Conservation (phyloP, 2,888 invertebrate genomes). For the Netelia fuscicornis region DNA sequence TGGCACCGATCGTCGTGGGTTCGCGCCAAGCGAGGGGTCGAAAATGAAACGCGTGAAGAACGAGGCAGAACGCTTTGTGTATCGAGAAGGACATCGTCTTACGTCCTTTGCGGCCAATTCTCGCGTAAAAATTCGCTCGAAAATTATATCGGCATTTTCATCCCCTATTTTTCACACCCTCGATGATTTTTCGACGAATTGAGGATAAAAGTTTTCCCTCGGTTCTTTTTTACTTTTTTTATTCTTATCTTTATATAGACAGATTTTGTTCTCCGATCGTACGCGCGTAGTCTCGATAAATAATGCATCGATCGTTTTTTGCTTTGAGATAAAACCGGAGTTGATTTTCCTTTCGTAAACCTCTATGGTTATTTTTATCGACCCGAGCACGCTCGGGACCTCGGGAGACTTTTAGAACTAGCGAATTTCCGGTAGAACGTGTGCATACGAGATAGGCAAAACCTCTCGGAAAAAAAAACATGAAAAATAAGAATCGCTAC, state of each 20-base stretch:
- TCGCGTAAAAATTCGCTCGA: too few species aligned
- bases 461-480: too few species aligned
- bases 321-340: neutral
- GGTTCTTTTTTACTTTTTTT: neutral
- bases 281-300: neutral
- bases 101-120: too few species aligned
- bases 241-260: neutral
- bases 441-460: neutral
- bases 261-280: neutral
- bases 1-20: constrained; percentile 16
- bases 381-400: neutral
- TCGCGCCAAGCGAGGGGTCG: neutral
- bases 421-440: constrained; percentile 15
- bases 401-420: neutral
- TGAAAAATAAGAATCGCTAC: neutral
- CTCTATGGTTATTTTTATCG: neutral
- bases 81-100: too few species aligned
- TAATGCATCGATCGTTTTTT: neutral
- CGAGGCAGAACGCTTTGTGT: neutral
- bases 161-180: too few species aligned
- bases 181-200: too few species aligned
- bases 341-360: too few species aligned
- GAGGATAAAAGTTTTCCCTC: too few species aligned
- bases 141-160: too few species aligned
- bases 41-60: constrained; percentile 13